Percentiles rank a stretch among this genome's conserved stretches.
Conservation (phyloP, 1,140 invertebrate genomes). For the Glomeris maerens region DNA sequence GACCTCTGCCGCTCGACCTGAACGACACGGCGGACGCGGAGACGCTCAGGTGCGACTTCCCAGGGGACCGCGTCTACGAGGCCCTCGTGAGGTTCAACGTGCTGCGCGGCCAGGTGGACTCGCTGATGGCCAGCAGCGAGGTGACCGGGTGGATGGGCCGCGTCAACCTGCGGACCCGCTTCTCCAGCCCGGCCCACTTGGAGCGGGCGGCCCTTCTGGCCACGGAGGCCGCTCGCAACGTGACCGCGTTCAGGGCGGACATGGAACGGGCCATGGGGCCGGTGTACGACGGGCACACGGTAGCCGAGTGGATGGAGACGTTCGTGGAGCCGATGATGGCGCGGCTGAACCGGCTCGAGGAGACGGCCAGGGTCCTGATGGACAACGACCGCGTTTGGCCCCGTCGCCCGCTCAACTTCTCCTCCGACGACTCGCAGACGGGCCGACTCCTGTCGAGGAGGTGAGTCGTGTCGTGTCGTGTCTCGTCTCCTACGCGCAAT, state of each 20-base stretch:
- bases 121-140: slow-evolving; percentile 20
- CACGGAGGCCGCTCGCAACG: slow-evolving; percentile 21
- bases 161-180: slow-evolving; percentile 25
- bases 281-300: slow-evolving; percentile 27
- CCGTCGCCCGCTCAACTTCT: slow-evolving; percentile 5
- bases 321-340: slow-evolving; percentile 21
- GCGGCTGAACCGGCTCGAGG: not conserved
- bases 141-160: slow-evolving; percentile 29
- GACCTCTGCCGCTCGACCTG: slow-evolving; percentile 18
- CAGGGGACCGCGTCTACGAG: slow-evolving; percentile 26
- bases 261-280: slow-evolving; percentile 21
- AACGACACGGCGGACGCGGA: slow-evolving; percentile 18
- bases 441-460: too few species aligned
- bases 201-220: slow-evolving; percentile 23
- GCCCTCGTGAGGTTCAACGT: slow-evolving; percentile 20
- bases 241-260: slow-evolving; percentile 19
- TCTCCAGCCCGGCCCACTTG: slow-evolving; percentile 30
- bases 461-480: too few species aligned
- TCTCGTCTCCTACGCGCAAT: too few species aligned
- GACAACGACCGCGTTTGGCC: slow-evolving; percentile 3
- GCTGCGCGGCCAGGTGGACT: slow-evolving; percentile 15
- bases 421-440: too few species aligned
- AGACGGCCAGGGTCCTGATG: not conserved
- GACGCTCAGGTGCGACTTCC: slow-evolving; percentile 25
- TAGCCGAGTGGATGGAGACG: slow-evolving; percentile 28